phyloP scores from a whole-genome alignment of 35 echinoderm and acorn worm genomes.

The Hemicentrotus pulcherrimus region DNA sequence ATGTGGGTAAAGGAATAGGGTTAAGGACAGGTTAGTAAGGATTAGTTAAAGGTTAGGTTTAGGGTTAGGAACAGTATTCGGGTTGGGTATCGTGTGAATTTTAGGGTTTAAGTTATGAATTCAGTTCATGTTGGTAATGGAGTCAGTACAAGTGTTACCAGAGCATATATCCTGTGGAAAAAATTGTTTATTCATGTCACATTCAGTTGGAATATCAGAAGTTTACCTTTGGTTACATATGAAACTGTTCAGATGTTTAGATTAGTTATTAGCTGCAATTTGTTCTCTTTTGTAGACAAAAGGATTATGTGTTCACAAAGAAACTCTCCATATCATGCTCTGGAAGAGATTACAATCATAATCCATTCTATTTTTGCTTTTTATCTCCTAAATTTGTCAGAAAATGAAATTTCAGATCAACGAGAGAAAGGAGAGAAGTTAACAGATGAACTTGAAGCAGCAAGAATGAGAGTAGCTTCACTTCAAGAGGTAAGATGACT shows the following conservation, averaged over 20 bases:
- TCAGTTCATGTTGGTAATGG: no score
- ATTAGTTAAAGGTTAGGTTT: no score
- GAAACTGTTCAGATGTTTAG: not conserved
- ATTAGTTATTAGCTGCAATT: not conserved
- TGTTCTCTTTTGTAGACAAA: not conserved
- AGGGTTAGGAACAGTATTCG: no score
- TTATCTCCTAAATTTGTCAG: not conserved
- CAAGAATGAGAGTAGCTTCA: not conserved
- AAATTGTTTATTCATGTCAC: no score
- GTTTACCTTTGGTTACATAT: no score
- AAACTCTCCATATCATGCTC: not conserved
- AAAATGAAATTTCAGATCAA: not conserved
- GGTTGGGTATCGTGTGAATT: no score
- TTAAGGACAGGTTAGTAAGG: no score
- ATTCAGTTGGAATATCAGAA: no score
- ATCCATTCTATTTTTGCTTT: not conserved
- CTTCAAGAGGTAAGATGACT: not conserved
- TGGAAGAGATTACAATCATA: not conserved
- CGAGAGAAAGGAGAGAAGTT: not conserved
- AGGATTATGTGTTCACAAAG: not conserved
- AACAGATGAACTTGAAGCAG: not conserved
- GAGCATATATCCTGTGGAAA: no score
- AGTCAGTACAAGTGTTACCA: no score
- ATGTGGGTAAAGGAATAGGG: no score
- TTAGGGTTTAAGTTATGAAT: no score